These are phyloP conservation scores for Colletes gigas DNA, from an alignment of 1,140 invertebrate species.

Conservation along the genomic window DNA sequence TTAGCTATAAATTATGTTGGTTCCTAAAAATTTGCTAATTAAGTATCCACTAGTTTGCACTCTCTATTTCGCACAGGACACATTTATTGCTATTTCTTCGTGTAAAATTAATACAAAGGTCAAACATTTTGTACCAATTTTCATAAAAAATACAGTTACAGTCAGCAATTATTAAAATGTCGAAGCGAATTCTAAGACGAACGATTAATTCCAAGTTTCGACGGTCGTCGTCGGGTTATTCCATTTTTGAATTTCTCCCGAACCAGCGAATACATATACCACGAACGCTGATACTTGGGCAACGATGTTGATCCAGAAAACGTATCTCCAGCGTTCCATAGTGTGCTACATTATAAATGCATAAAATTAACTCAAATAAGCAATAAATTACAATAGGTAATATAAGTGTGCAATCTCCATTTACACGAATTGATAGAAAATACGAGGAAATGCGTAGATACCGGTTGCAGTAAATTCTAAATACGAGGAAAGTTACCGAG, in stretches of 20 bases:
- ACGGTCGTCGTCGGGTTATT: conserved; percentile 79
- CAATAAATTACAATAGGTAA: no score
- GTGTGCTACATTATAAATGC: conserved; percentile 84
- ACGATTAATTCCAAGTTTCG: conserved; percentile 15
- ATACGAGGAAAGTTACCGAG: no score
- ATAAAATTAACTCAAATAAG: neutral
- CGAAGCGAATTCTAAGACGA: neutral
- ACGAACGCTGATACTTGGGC: conserved; percentile 88
- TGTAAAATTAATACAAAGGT: no score
- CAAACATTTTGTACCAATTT: neutral
- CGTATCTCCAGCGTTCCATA: conserved; percentile 88
- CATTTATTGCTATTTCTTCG: no score
- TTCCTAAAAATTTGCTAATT: no score
- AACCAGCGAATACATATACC: conserved; percentile 88
- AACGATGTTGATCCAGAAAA: conserved; percentile 90
- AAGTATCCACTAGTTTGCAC: no score
- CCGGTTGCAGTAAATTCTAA: no score
- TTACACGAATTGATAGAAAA: no score
- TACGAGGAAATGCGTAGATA: no score
- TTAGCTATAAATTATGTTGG: no score
- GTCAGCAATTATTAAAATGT: neutral
- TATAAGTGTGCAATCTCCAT: no score
- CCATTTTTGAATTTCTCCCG: conserved; percentile 92
- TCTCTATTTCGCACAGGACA: no score
- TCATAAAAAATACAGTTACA: neutral